phyloP scores from a whole-genome alignment of 2,888 invertebrate genomes.

The Dione vanillae region DNA sequence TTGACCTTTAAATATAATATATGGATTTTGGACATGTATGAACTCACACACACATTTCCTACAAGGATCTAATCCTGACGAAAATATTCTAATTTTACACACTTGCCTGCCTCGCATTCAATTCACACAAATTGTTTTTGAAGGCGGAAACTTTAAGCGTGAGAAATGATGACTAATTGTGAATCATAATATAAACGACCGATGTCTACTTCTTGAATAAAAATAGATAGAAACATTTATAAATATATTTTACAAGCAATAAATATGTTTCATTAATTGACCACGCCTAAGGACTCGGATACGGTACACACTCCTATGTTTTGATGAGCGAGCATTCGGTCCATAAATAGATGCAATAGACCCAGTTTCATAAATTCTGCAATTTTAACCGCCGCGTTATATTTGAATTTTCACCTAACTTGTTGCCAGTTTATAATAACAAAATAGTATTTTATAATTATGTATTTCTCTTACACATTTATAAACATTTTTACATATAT shows the following conservation, averaged over 20 bases:
- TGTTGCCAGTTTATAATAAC: too few species aligned
- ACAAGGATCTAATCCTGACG: slow-evolving; percentile 4
- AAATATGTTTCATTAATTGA: slow-evolving; percentile 44
- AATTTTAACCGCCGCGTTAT: slow-evolving; percentile 33
- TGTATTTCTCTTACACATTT: neutral
- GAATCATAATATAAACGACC: slow-evolving; percentile 37
- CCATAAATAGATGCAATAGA: slow-evolving; percentile 45
- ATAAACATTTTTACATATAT: neutral
- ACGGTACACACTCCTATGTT: slow-evolving; percentile 34
- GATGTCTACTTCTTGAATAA: neutral
- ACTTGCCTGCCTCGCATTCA: neutral
- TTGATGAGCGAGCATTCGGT: slow-evolving; percentile 36
- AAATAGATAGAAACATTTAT: neutral
- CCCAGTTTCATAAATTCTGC: slow-evolving; percentile 40
- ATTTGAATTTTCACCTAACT: too few species aligned
- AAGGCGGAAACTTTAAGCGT: slow-evolving; percentile 14
- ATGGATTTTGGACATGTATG: too few species aligned
- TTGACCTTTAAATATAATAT: too few species aligned
- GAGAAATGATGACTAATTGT: slow-evolving; percentile 39
- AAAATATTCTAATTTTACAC: slow-evolving; percentile 3
- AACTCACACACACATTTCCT: neutral
- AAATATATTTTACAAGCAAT: slow-evolving; percentile 30
- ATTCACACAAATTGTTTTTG: slow-evolving; percentile 3
- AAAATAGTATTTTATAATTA: too few species aligned
- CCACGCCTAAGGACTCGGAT: slow-evolving; percentile 48